A percentile compares a stretch with the other conserved stretches of the same genome.
Evolutionary conservation across 1,140 invertebrate genomes (phyloP).

Genomic region (Dufourea novaeangliae): DNA sequence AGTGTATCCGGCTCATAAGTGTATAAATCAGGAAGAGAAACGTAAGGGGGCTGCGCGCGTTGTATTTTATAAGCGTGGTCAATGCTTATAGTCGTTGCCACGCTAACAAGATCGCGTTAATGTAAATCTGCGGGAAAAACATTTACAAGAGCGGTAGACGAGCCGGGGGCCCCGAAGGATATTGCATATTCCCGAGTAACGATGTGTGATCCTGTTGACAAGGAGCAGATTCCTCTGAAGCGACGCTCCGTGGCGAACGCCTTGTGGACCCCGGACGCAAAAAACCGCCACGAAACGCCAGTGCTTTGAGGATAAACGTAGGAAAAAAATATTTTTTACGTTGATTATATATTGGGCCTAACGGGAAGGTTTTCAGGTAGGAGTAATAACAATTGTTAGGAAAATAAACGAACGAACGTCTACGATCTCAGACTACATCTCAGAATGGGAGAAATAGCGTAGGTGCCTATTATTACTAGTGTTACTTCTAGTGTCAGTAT

Average conservation of each 20-base stretch:
- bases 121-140: constrained; percentile 17
- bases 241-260: not conserved
- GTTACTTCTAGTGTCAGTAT: too few relatives aligned
- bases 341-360: too few relatives aligned
- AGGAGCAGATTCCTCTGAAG: not conserved
- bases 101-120: constrained; percentile 48
- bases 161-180: constrained; percentile 5
- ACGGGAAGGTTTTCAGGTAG: too few relatives aligned
- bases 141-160: not conserved
- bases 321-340: too few relatives aligned
- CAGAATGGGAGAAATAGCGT: too few relatives aligned
- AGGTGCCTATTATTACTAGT: too few relatives aligned
- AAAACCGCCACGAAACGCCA: not conserved
- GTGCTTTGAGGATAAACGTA: not conserved
- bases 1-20: constrained; percentile 17
- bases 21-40: constrained; percentile 39
- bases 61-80: constrained; percentile 27
- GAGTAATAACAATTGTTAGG: too few relatives aligned
- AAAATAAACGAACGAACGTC: not conserved
- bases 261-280: not conserved
- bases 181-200: constrained; percentile 41
- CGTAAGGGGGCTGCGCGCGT: too few relatives aligned
- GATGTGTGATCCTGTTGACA: constrained; percentile 32
- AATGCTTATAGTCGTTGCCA: constrained; percentile 2
- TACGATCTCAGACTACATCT: too few relatives aligned